Evolutionary conservation across 2,797 vertebrate genomes (phyloP).

Genomic region (Micropoecilia bifurca): DNA sequence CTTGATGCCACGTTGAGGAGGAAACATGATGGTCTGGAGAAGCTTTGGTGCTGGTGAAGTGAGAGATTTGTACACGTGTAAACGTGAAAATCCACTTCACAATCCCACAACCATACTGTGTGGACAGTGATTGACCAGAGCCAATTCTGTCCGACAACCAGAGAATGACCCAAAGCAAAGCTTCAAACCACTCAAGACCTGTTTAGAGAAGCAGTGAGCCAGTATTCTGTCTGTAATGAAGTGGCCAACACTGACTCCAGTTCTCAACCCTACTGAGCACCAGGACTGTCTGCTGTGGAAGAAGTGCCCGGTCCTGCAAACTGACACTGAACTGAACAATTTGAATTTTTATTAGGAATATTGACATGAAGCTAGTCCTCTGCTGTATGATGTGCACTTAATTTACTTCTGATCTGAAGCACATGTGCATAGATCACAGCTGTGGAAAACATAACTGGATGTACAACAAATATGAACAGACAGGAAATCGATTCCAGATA

Average conservation of each 20-base stretch:
- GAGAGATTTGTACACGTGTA: too few relatives aligned
- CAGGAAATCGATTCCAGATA: slow-evolving; percentile 10
- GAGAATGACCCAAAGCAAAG: not conserved
- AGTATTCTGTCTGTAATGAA: not conserved
- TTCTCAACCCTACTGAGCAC: not conserved
- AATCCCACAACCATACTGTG: too few relatives aligned
- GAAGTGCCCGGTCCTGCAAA: not conserved
- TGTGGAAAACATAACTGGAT: slow-evolving; percentile 28
- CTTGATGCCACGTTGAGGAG: not conserved
- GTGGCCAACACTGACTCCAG: not conserved
- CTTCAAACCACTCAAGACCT: not conserved
- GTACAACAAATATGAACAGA: slow-evolving; percentile 11
- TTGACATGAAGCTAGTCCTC: slow-evolving; percentile 24
- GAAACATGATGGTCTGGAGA: too few relatives aligned
- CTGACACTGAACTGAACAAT: slow-evolving; percentile 2
- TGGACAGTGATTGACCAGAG: too few relatives aligned
- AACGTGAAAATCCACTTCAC: too few relatives aligned
- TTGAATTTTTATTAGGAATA: not conserved
- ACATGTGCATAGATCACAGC: slow-evolving; percentile 43
- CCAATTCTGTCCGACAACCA: not conserved
- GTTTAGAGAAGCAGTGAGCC: not conserved
- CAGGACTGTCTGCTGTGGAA: not conserved
- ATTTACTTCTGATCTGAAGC: slow-evolving; percentile 34
- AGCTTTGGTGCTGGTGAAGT: too few relatives aligned
- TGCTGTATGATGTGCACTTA: slow-evolving; percentile 7